Conservation (phyloP, 2,113 vertebrate species). For the Epinephelus cyanopodus region DNA sequence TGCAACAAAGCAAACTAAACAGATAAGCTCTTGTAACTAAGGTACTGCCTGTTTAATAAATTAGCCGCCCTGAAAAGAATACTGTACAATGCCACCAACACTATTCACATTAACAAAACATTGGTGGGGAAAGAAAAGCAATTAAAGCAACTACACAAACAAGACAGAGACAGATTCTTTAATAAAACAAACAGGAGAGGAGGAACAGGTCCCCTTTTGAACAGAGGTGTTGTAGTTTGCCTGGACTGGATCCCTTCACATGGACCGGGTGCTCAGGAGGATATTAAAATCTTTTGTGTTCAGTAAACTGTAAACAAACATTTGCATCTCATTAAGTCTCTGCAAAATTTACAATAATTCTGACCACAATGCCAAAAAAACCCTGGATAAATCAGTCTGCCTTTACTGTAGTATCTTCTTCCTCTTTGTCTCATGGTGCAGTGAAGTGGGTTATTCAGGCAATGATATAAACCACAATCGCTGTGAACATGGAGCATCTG, state of each 20-base stretch:
- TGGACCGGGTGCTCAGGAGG: background rate
- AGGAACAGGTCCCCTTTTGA: slow-evolving; percentile 12
- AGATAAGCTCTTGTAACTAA: slow-evolving; percentile 64
- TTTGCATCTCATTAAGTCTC: slow-evolving; percentile 7
- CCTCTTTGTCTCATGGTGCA: background rate
- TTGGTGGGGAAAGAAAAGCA: slow-evolving; percentile 43
- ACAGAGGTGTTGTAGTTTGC: slow-evolving; percentile 24
- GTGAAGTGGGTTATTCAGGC: background rate
- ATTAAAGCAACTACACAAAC: slow-evolving; percentile 65
- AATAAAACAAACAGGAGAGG: slow-evolving; percentile 43
- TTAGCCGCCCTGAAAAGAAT: slow-evolving; percentile 47
- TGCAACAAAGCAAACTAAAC: slow-evolving; percentile 53
- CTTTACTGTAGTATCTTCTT: background rate
- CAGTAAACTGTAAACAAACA: background rate
- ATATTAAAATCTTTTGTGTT: slow-evolving; percentile 5
- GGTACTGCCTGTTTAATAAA: slow-evolving; percentile 59
- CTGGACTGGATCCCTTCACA: slow-evolving; percentile 9
- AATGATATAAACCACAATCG: slow-evolving; percentile 25
- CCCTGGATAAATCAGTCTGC: too few species aligned
- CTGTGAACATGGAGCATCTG: slow-evolving; percentile 23
- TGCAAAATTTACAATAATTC: background rate
- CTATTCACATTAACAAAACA: slow-evolving; percentile 47
- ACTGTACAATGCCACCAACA: slow-evolving; percentile 48
- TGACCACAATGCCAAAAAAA: background rate
- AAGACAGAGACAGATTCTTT: slow-evolving; percentile 56